Evolutionary conservation across 2,888 invertebrate genomes (phyloP).

Genomic region (Mimas tiliae): DNA sequence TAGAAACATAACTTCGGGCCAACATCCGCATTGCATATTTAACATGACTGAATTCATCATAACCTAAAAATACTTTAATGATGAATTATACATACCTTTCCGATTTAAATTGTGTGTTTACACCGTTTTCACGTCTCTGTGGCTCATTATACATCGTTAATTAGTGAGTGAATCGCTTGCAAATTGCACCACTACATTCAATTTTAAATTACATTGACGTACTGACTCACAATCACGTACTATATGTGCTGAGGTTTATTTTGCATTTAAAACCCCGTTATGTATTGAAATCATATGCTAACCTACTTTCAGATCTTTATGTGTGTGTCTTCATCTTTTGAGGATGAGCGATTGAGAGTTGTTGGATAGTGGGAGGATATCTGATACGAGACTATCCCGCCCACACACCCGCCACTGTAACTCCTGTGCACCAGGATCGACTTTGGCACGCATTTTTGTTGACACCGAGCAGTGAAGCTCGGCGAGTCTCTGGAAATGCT

Average conservation of each 20-base stretch:
- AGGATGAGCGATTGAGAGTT: no score
- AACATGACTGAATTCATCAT: background rate
- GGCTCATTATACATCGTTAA: constrained; percentile 29
- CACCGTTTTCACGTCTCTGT: background rate
- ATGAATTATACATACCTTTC: background rate
- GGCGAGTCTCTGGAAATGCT: no score
- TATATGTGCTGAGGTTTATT: constrained; percentile 5
- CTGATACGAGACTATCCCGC: no score
- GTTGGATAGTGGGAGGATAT: no score
- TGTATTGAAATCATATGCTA: constrained; percentile 22
- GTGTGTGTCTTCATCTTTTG: background rate
- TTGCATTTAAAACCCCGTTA: constrained; percentile 21
- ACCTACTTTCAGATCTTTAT: constrained; percentile 7
- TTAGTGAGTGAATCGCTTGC: constrained; percentile 14
- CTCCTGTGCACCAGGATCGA: no score
- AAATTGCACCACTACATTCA: constrained; percentile 1
- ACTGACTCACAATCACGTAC: constrained; percentile 40
- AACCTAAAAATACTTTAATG: background rate
- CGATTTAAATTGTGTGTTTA: background rate
- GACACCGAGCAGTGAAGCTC: no score
- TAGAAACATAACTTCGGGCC: background rate
- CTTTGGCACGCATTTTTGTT: no score
- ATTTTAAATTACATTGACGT: constrained; percentile 39
- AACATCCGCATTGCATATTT: background rate
- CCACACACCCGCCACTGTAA: no score